Evolutionary conservation across 1,140 invertebrate genomes (phyloP), one percentile per base, ranked within the genome.

Genomic region (Rhyzopertha dominica): DNA sequence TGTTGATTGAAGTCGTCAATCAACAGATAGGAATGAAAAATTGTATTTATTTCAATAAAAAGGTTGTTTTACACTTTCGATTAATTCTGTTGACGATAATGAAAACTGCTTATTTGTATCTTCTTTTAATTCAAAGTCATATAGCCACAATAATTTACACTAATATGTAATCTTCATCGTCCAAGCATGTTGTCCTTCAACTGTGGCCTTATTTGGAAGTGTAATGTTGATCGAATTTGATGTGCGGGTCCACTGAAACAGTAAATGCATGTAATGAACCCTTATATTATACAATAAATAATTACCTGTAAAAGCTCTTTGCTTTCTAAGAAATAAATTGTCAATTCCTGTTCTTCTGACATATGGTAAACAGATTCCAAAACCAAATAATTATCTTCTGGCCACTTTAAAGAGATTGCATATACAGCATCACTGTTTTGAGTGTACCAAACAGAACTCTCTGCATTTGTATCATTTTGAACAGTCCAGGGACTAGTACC

Each of bases 401-500:
- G 83, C 82, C 82, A 86, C 8, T 71, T 61, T 7, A 85, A 60
- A 16, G 80, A 60, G 20, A 74, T 75, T 3, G 77, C 81, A 63
- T 81, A 87, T 3, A 81, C 61, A 5, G 49, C 54, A 8, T 62
- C 41, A 13, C 50, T 51, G 42, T 38, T 56, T 29, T 73, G 70
- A 0, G 84, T 86, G 52, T 84, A 87, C 84, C 84, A 87, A 14
- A 89, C 78, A 53, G 77, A 91, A 0, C n/a, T n/a, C n/a, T 77
- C 67, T 0, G 53, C 43, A n/a, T 80, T 81, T 0, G 84, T 84
- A 59, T 95, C 91, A 61, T 93, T 92, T 65, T 92, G 90, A 56
- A 74, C 66, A 20, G 62, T 69, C 82, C 85, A 92, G 0, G 89
- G 85, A 20, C 69, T 75, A 0, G 79, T 80, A n/a, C 69, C 70